Conservation (phyloP, 2,113 vertebrate genomes). For the Euleptes europaea region DNA sequence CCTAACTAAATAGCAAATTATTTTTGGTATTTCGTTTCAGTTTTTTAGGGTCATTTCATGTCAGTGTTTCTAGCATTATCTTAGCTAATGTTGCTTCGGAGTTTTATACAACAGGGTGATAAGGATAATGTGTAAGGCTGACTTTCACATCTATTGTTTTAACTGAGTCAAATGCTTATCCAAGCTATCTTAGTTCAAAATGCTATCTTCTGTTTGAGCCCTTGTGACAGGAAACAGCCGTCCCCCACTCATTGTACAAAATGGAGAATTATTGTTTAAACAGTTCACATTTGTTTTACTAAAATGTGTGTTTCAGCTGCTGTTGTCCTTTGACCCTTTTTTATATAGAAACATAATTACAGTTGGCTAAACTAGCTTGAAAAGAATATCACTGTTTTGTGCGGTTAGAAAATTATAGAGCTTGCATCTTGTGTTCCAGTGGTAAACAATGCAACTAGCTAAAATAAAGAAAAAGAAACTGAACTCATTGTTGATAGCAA, state of each 20-base stretch:
- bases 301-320: not conserved
- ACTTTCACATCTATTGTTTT: conserved; percentile 29
- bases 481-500: not conserved
- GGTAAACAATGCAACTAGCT: not conserved
- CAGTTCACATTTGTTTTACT: conserved; percentile 5
- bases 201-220: conserved; percentile 2
- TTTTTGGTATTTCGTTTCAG: not conserved
- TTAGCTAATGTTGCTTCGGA: not conserved
- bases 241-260: not conserved
- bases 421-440: not conserved
- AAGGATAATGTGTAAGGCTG: not conserved
- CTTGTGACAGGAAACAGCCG: conserved; percentile 4
- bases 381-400: not conserved
- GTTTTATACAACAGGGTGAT: not conserved
- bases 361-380: not conserved
- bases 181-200: conserved; percentile 26
- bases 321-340: conserved; percentile 32
- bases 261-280: conserved; percentile 33
- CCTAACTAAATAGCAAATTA: not conserved
- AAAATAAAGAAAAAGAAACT: not conserved
- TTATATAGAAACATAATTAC: conserved; percentile 1
- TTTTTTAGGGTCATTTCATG: not conserved
- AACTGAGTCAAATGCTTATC: not conserved
- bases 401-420: conserved; percentile 17
- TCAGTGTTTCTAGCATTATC: not conserved